Evolutionary conservation across 2,797 vertebrate species (phyloP).

Genomic region (Sphenopsis melanotis): DNA sequence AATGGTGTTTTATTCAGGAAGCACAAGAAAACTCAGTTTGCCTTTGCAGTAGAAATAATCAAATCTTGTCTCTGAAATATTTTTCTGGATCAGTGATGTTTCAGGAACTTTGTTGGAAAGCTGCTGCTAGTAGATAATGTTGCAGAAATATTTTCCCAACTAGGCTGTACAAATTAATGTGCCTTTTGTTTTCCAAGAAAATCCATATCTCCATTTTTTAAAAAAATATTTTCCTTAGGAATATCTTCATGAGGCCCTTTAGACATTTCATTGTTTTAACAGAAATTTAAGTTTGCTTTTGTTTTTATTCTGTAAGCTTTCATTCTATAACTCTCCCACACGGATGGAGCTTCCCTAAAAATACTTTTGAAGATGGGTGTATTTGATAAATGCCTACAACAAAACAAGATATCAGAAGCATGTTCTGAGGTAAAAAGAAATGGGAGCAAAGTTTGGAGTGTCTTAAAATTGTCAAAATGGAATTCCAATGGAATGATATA

Average conservation of each 20-base stretch:
- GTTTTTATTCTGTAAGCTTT: background rate
- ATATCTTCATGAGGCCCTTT: background rate
- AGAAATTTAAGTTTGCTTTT: background rate
- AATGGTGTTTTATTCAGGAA: background rate
- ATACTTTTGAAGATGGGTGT: background rate
- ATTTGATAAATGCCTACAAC: background rate
- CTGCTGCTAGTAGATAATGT: background rate
- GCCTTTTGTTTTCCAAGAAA: background rate
- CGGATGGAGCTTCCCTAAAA: background rate
- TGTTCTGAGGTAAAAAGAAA: background rate
- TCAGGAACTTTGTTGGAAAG: background rate
- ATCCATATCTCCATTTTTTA: background rate
- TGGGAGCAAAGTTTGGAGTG: background rate
- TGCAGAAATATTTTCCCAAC: background rate
- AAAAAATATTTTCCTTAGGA: background rate
- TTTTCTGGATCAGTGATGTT: background rate
- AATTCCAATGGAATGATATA: background rate
- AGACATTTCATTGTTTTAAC: background rate
- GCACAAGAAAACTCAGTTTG: background rate
- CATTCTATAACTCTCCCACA: background rate
- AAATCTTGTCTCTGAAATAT: background rate
- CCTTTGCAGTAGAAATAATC: background rate
- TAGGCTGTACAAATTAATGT: accelerated
- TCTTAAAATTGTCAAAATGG: background rate
- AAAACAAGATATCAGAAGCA: background rate